Conservation (phyloP, 2,797 vertebrate genomes). For the Argya squamiceps region DNA sequence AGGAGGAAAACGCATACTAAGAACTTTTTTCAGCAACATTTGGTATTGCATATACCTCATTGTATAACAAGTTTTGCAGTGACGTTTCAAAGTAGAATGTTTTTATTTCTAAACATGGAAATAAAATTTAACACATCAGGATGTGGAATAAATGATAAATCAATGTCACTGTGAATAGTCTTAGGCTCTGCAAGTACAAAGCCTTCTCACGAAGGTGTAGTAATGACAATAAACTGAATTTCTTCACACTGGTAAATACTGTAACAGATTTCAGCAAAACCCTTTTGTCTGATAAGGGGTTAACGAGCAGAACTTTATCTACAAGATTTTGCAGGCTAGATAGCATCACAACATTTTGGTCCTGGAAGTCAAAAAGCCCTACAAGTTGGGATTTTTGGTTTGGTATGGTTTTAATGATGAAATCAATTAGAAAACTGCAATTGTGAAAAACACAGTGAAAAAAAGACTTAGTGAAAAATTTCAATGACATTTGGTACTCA, state of each 20-base stretch:
- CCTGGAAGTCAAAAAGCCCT: neutral
- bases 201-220: neutral
- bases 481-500: accelerated
- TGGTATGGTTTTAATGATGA: neutral
- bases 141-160: neutral
- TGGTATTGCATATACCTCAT: neutral
- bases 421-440: neutral
- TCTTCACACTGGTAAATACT: neutral
- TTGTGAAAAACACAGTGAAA: neutral
- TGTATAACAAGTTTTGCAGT: neutral
- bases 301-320: neutral
- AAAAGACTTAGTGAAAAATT: neutral
- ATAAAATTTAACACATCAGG: neutral
- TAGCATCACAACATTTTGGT: neutral
- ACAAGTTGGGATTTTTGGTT: neutral
- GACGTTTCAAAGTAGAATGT: neutral
- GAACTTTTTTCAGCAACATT: neutral
- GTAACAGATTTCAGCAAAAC: neutral
- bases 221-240: neutral
- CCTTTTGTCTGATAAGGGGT: neutral
- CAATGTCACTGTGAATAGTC: neutral
- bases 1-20: neutral
- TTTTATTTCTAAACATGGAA: neutral
- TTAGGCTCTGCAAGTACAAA: neutral
- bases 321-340: neutral